Conservation (phyloP, 2,113 vertebrate genomes). For the Phoxinus phoxinus region DNA sequence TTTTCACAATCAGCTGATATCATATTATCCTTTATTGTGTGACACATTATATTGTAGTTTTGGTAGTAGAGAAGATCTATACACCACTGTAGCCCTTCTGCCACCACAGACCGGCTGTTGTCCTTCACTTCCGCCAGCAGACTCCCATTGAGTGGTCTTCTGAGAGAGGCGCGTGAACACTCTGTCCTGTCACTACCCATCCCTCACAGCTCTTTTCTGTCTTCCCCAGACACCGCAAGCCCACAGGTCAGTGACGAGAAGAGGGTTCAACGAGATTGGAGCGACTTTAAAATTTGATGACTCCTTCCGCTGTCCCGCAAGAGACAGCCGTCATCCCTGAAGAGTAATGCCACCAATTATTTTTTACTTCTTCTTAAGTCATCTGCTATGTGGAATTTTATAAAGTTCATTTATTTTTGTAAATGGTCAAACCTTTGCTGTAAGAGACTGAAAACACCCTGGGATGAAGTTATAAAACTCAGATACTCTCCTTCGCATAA, state of each 20-base stretch:
- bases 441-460: background rate
- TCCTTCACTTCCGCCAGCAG: background rate
- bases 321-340: constrained; percentile 52
- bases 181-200: constrained; percentile 33
- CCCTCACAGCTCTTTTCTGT: constrained; percentile 42
- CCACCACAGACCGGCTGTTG: background rate
- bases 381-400: constrained; percentile 31
- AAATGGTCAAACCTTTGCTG: background rate
- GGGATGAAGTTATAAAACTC: constrained; percentile 7
- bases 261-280: constrained; percentile 59
- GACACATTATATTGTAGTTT: background rate
- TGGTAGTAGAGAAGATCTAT: too few relatives aligned
- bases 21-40: background rate
- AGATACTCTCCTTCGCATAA: constrained; percentile 1
- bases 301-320: constrained; percentile 48
- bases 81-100: background rate
- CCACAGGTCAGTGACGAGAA: constrained; percentile 60
- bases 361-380: constrained; percentile 1
- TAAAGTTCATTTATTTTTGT: constrained; percentile 21
- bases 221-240: constrained; percentile 49
- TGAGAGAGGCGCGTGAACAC: background rate
- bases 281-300: constrained; percentile 66
- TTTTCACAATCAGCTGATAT: background rate
- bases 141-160: background rate
- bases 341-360: constrained; percentile 49